These are phyloP conservation scores for Sylvilagus floridanus DNA, from an alignment of 2,797 vertebrate genomes.

Conservation along the genomic window DNA sequence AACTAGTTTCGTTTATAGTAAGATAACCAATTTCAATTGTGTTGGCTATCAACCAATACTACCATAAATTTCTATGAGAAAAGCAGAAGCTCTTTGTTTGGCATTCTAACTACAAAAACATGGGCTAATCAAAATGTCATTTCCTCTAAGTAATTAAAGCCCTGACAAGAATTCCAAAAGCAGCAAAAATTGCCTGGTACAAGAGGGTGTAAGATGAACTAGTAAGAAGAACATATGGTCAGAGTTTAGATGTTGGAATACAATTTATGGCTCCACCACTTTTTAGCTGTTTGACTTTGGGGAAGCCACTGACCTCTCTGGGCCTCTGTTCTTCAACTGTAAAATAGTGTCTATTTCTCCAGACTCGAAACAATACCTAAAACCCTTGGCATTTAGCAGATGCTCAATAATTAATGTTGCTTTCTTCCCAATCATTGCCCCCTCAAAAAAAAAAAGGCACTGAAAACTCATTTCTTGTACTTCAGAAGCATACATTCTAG, in stretches of 20 bases:
- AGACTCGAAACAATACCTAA: slow-evolving; percentile 19
- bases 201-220: not conserved
- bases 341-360: not conserved
- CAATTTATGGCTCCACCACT: slow-evolving; percentile 1
- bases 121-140: slow-evolving; percentile 75
- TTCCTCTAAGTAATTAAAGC: slow-evolving; percentile 72
- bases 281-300: not conserved
- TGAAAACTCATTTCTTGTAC: slow-evolving; percentile 44
- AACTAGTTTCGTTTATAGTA: slow-evolving; percentile 64
- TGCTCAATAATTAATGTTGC: slow-evolving; percentile 24
- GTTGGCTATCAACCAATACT: slow-evolving; percentile 47
- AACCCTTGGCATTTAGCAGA: not conserved
- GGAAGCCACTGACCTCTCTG: not conserved
- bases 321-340: slow-evolving; percentile 20
- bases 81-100: slow-evolving; percentile 78
- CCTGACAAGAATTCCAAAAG: slow-evolving; percentile 45
- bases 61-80: slow-evolving; percentile 72
- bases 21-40: slow-evolving; percentile 69
- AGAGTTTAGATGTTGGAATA: slow-evolving; percentile 23
- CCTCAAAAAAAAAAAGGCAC: not conserved
- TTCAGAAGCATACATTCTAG: slow-evolving; percentile 12
- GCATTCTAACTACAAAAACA: slow-evolving; percentile 64
- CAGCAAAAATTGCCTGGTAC: slow-evolving; percentile 50
- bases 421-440: not conserved
- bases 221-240: not conserved